Evolutionary conservation across 2,797 vertebrate genomes (phyloP).

Genomic region (Trichosurus vulpecula): DNA sequence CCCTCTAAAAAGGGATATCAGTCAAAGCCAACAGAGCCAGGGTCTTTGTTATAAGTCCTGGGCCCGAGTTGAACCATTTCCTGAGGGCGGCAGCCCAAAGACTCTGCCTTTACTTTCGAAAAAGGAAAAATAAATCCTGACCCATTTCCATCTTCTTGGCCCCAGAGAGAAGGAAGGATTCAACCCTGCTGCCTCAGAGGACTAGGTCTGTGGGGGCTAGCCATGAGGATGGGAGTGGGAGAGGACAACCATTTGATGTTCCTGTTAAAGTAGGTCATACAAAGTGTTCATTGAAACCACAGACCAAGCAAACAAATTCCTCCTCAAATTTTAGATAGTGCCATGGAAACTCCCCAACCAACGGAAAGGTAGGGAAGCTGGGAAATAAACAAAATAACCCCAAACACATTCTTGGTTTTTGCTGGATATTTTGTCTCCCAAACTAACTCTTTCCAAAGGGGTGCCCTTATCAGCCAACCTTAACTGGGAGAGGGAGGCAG

Average conservation of each 20-base stretch:
- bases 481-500: not conserved
- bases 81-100: not conserved
- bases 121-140: no score
- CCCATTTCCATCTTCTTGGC: not conserved
- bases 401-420: not conserved
- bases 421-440: constrained; percentile 26
- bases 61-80: no score
- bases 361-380: not conserved
- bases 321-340: not conserved
- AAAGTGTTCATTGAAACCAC: constrained; percentile 56
- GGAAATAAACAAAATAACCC: not conserved
- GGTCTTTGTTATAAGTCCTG: no score
- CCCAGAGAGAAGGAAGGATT: not conserved
- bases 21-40: not conserved
- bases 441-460: not conserved
- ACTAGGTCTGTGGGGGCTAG: no score
- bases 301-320: not conserved
- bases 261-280: constrained; percentile 35
- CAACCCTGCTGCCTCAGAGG: not conserved
- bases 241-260: not conserved
- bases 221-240: not conserved
- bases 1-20: not conserved
- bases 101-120: no score
- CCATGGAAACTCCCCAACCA: constrained; percentile 57
- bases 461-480: not conserved